Base-by-base conservation (phyloP, 2,797 vertebrate species). In the Argya squamiceps region DNA sequence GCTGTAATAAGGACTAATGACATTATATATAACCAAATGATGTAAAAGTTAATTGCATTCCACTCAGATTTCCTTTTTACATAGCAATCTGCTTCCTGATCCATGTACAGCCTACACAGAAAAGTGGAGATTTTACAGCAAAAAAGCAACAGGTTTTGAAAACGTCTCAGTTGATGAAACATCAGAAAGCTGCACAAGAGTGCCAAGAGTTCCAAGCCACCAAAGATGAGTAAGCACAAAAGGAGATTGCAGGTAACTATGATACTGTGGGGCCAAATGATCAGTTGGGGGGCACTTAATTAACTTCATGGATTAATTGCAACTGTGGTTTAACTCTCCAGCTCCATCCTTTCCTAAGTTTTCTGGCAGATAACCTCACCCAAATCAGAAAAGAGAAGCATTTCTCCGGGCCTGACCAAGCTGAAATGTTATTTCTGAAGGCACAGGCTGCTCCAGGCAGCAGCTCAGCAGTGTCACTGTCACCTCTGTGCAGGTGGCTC, bases 11-110 rank as follows among this genome's bases (percentile, higher is more conserved):
- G 14, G 24, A 76, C 63, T 78, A 92, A 93, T 87, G 80, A 43
- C 56, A 56, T 62, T 79, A 63, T 60, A 82, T 21, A 67, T 83
- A 67, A 93, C 36, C 74, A 94, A 92, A 93, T 65, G 24, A 88
- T 37, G 44, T 78, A 41, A 46, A 90, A 49, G 41, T 79, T 88
- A 73, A 82, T 77, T 79, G 89, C 41, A 55, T 81, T 88, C 87
- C 91, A 77, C 71, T 65, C 82, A 81, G 59, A 90, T 86, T 81
- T 89, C 88, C 78, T 85, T 91, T 91, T 71, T 36, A 55, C 75
- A 65, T 19, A 78, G 76, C 47, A 67, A 73, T 59, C 65, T 67
- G 41, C 67, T 65, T 93, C 77, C 62, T 91, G 59, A 79, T 53
- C 68, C 56, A 32, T 30, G n/a, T 1, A 53, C 44, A 84, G 22